These are phyloP conservation scores for Osedax fenrisi DNA, from an alignment of 2,888 invertebrate species.

Conservation along the genomic window DNA sequence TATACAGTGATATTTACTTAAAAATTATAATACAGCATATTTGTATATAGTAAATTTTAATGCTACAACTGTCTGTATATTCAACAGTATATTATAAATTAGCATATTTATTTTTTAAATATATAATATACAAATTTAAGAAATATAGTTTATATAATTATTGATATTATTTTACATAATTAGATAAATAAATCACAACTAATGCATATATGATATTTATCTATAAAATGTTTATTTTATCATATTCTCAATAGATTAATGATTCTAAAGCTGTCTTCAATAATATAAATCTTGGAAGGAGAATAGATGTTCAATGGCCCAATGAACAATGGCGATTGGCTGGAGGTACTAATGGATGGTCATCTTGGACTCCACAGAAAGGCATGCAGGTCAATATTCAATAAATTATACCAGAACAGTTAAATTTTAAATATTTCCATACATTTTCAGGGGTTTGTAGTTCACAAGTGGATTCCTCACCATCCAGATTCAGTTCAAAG, in stretches of 20 bases:
- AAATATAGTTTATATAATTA: too few relatives aligned
- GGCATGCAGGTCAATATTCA: constrained; percentile 71
- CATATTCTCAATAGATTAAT: constrained; percentile 42
- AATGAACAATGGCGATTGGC: constrained; percentile 72
- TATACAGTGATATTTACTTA: too few relatives aligned
- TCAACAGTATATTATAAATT: too few relatives aligned
- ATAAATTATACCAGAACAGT: background rate
- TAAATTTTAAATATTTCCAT: background rate
- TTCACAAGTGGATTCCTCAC: constrained; percentile 85
- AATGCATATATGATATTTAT: too few relatives aligned
- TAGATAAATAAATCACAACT: too few relatives aligned
- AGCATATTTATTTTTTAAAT: too few relatives aligned
- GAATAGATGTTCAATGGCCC: constrained; percentile 91
- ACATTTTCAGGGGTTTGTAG: constrained; percentile 53
- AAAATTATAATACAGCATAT: too few relatives aligned
- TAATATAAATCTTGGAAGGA: constrained; percentile 73
- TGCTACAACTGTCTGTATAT: too few relatives aligned
- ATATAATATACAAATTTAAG: too few relatives aligned
- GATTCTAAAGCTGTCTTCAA: constrained; percentile 57
- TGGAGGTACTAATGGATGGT: constrained; percentile 79
- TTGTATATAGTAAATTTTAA: too few relatives aligned
- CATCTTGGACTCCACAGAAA: constrained; percentile 72
- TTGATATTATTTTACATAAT: too few relatives aligned
- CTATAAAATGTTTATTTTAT: too few relatives aligned
- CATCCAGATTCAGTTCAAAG: constrained; percentile 74